Conservation (phyloP, 2,888 invertebrate genomes). For the Stenoptilia bipunctidactyla region DNA sequence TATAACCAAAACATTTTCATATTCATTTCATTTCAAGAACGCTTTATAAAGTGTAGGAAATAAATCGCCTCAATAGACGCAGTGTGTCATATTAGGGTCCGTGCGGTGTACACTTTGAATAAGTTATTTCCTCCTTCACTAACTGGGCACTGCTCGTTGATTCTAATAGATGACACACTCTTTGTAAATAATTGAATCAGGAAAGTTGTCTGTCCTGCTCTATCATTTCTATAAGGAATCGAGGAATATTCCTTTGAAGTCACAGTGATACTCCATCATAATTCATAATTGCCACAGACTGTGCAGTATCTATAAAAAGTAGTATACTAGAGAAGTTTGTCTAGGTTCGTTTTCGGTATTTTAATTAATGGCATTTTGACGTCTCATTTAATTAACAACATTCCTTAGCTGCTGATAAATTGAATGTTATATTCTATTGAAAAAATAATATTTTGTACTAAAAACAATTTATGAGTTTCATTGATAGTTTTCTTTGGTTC, state of each 20-base stretch:
- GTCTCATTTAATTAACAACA: conserved; percentile 14
- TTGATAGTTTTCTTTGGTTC: too few relatives aligned
- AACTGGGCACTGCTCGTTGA: conserved; percentile 56
- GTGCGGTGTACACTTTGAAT: conserved; percentile 34
- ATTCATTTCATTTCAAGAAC: too few relatives aligned
- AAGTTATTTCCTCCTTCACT: conserved; percentile 58
- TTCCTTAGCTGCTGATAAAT: too few relatives aligned
- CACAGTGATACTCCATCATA: conserved; percentile 26
- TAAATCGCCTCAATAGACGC: not conserved
- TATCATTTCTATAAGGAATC: conserved; percentile 23
- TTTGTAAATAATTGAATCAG: not conserved
- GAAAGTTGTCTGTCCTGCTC: conserved; percentile 20
- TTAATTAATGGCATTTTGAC: not conserved
- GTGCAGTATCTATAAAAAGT: conserved; percentile 10
- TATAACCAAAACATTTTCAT: too few relatives aligned
- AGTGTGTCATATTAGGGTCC: conserved; percentile 12
- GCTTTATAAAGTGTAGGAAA: too few relatives aligned
- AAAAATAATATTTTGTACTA: too few relatives aligned
- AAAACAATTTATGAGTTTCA: too few relatives aligned
- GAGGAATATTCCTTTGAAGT: conserved; percentile 31
- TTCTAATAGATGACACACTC: conserved; percentile 46
- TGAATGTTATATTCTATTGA: too few relatives aligned
- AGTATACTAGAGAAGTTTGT: too few relatives aligned
- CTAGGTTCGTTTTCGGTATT: too few relatives aligned
- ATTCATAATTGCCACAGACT: conserved; percentile 27